Evolutionary conservation across 2,113 vertebrate genomes (phyloP), one percentile per base, ranked within the genome.

Genomic region (Actinemys pallida): DNA sequence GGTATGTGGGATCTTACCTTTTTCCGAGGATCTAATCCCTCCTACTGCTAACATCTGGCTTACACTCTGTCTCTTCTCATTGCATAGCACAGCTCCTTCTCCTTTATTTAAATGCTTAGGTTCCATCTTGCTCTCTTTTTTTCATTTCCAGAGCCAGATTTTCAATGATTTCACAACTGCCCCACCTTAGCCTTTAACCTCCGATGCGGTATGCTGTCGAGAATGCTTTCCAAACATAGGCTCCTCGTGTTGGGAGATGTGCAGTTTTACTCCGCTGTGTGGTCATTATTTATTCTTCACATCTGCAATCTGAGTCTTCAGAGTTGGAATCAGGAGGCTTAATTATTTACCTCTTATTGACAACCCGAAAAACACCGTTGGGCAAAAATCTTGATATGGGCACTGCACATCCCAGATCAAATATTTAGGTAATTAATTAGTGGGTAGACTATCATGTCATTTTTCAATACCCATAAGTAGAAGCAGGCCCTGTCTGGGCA

Each of bases 391-490:
- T 87, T 84, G 79, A 89, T 9, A 53, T 1, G 0, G 92, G 53
- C 4, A 54, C 90, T 88, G 42, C 82, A 86, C 90, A 90, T 31
- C 76, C 45, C 42, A 31, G 89, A 94, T 96, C 56, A 96, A 92
- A 90, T 95, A 97, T 95, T 97, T 94, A 94, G 39, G 80, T 84
- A 8, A 39, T 81, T 95, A 94, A 93, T 95, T 95, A 96, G 83
- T 10, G 11, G 39, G 79, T 65, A 89, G 76, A 82, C 39, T 95
- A 89, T 56, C 27, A 2, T 11, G 19, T 78, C 49, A 47, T 91
- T 90, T 95, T 91, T 19, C 42, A 20, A 7, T 42, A 12, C 59
- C 87, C 1, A 1, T 3, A 76, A 90, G 90, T 56, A 54, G 79
- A 54, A 92, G 11, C 25, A 49, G 83, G 25, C 3, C 56, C 53